Base-by-base conservation (phyloP, 2,888 invertebrate genomes). In the Mesorhabditis spiculigera region DNA sequence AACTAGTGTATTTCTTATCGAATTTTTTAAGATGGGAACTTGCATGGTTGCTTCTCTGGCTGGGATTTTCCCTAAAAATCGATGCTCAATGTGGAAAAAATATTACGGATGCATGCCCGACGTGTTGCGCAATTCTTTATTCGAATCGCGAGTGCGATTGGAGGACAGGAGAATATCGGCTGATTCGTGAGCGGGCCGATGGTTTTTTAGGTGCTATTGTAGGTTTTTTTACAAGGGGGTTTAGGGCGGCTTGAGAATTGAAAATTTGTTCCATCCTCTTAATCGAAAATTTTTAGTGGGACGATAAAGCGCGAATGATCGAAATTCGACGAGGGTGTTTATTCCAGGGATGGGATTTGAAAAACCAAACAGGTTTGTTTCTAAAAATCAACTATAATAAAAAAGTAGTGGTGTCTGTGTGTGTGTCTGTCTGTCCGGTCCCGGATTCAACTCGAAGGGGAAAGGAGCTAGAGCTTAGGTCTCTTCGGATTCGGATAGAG, bases 191-290 rank as follows among this genome's bases (percentile, higher is more conserved):
- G 58, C 58, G 58, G n/a, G 58, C 58, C 8, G 58, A 50, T n/a
- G 58, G 58, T 50, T 50, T 50, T 50, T 50, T 50, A 50, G 58
- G 58, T 50, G 58, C 58, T 13, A 50, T 50, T 50, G 58, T 50
- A 50, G 0, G 58, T 50, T 50, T 50, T 50, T 28, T 50, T 50
- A 50, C 10, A n/a, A n/a, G 8, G n/a, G 58, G n/a, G 58, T 50
- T n/a, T 1, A 50, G n/a, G n/a, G 58, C 10, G n/a, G 58, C 8
- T n/a, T 50, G 58, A 50, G n/a, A 0, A 50, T 50, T 50, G 58
- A 50, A 50, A 50, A 50, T 10, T n/a, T 50, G 58, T 50, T 50
- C 8, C 10, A 10, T 50, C n/a, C n/a, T 10, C 8, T 50, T 10
- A 50, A 13, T 50, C 8, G 0, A 50, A n/a, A 50, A 50, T 50